Evolutionary conservation across 2,113 vertebrate genomes (phyloP).

Genomic region (Colossoma macropomum): DNA sequence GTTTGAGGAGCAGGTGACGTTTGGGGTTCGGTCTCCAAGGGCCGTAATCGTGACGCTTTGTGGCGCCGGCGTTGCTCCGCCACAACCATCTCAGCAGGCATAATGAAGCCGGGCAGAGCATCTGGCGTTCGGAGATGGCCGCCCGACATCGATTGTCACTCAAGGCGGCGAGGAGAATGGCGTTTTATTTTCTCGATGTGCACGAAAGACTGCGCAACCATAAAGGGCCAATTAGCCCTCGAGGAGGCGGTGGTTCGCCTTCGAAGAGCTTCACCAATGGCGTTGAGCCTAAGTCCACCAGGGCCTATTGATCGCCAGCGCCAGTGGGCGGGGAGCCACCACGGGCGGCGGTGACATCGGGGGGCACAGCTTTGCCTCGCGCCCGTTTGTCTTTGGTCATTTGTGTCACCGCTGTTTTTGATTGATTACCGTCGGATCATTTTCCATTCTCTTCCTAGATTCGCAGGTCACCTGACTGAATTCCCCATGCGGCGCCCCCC

Average conservation of each 20-base stretch:
- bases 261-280: constrained; percentile 64
- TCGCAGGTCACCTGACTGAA: constrained; percentile 69
- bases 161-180: constrained; percentile 67
- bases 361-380: constrained; percentile 80
- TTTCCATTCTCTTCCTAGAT: constrained; percentile 75
- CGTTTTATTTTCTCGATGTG: constrained; percentile 73
- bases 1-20: constrained; percentile 60
- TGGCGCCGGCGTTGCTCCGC: constrained; percentile 73
- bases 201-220: constrained; percentile 82
- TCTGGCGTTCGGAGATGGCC: constrained; percentile 78
- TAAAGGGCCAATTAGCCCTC: constrained; percentile 81
- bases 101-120: constrained; percentile 85
- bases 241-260: constrained; percentile 67
- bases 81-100: constrained; percentile 72
- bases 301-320: constrained; percentile 82
- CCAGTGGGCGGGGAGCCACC: constrained; percentile 80
- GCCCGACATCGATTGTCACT: constrained; percentile 68
- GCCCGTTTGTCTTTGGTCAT: constrained; percentile 87
- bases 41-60: constrained; percentile 74
- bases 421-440: constrained; percentile 93
- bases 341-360: constrained; percentile 71
- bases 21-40: constrained; percentile 50
- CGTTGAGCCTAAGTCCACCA: constrained; percentile 57
- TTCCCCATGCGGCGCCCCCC: constrained; percentile 58
- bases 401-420: constrained; percentile 88